phyloP scores from a whole-genome alignment of 2,113 vertebrate species.

The Nesoenas mayeri region DNA sequence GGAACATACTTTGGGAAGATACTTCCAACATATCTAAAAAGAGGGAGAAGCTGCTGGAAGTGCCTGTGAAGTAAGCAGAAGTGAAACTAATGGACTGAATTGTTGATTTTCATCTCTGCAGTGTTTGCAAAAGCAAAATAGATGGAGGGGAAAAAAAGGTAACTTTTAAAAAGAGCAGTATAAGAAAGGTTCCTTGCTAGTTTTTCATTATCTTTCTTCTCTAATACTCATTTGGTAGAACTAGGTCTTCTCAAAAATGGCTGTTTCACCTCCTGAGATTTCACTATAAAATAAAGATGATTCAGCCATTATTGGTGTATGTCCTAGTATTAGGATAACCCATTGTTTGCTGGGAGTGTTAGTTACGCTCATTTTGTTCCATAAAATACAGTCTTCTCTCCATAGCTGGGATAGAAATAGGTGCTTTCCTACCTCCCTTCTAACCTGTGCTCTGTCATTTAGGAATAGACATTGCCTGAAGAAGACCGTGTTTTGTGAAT shows the following conservation, averaged over 20 bases:
- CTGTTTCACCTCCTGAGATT: neutral
- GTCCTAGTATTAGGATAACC: neutral
- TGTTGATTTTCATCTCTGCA: neutral
- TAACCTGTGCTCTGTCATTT: neutral
- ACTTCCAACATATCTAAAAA: neutral
- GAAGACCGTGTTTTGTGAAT: neutral
- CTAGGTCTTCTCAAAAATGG: neutral
- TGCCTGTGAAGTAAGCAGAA: neutral
- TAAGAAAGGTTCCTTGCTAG: neutral
- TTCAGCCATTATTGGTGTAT: neutral
- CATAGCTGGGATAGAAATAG: neutral
- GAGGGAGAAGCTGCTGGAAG: neutral
- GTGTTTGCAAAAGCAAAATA: neutral
- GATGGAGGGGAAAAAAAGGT: accelerated
- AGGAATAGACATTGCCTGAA: neutral
- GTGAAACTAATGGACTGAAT: neutral
- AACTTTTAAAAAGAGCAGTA: neutral
- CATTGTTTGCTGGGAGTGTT: neutral
- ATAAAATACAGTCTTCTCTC: neutral
- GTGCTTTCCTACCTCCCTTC: neutral
- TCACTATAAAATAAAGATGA: neutral
- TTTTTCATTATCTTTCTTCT: neutral
- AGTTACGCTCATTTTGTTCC: neutral
- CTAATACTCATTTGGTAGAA: neutral
- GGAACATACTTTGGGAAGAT: neutral